Base-by-base conservation (phyloP, 2,888 invertebrate species). In the Andricus curvator region DNA sequence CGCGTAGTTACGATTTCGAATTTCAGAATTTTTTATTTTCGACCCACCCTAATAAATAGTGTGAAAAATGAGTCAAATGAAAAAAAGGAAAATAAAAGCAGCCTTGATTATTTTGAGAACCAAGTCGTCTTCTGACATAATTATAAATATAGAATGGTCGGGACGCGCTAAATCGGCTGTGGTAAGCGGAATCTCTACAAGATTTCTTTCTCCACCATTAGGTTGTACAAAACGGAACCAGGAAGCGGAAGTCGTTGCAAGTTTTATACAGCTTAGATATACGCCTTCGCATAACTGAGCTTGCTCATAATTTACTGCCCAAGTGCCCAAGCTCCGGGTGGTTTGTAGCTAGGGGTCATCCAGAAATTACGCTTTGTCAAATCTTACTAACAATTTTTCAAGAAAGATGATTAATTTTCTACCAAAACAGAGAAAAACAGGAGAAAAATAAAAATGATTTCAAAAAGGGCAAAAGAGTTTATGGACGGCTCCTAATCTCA, bases 71-170 rank as follows among this genome's bases (percentile, higher is more conserved):
- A 48, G 33, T 70, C 33, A 60, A 44, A 44, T 15, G 13, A 37
- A n/a, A 44, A 67, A 29, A 74, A 79, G 70, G 68, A 78, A 79
- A 79, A 79, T 67, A 78, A 79, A 79, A 79, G 70, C 64, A 68
- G 81, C 64, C 77, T 79, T 62, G 80, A 81, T 83, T 87, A 86
- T 85, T 87, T 87, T 79, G 78, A 77, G 81, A 82, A 70, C 51
- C n/a, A 64, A 79, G 81, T 56, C 85, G 87, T 85, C 85, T 87
- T 91, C 90, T 90, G 90, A 90, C 90, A 90, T 90, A 91, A 91
- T 91, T 91, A 90, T 87, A 91, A 81, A 85, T 84, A 85, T 85
- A 85, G 86, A 82, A 78, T 68, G 78, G 85, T 77, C 87, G 86
- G 85, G 87, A 88, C 86, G 83, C 83, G 81, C 84, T 89, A 89